Percentiles rank a stretch among this genome's conserved stretches.
Conservation (phyloP, 1,140 invertebrate genomes). For the Dinoponera quadriceps region DNA sequence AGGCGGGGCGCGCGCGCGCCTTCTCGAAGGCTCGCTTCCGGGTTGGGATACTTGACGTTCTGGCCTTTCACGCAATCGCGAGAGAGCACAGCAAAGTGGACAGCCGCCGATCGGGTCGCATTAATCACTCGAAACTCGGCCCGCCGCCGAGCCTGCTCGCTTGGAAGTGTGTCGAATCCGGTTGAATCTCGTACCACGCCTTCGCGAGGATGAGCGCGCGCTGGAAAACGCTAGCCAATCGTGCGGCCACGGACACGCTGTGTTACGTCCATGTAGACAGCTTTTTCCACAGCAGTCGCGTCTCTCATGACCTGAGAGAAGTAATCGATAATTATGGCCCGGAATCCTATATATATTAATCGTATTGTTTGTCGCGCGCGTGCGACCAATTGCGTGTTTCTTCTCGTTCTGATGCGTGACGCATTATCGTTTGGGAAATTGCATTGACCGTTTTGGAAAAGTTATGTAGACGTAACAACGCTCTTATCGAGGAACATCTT, state of each 20-base stretch:
- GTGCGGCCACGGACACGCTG: not conserved
- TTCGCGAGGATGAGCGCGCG: constrained; percentile 18
- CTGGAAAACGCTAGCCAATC: not conserved
- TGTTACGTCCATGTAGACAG: too few species aligned
- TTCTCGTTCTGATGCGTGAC: too few species aligned
- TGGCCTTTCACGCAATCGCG: constrained; percentile 52
- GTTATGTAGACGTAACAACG: too few species aligned
- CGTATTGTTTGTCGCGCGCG: too few species aligned
- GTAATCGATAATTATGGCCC: too few species aligned
- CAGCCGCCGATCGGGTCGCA: constrained; percentile 48
- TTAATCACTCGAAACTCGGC: constrained; percentile 57
- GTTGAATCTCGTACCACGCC: constrained; percentile 43
- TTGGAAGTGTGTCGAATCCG: constrained; percentile 58
- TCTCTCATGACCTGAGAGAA: too few species aligned
- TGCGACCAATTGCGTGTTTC: too few species aligned
- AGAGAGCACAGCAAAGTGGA: constrained; percentile 53
- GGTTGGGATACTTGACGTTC: constrained; percentile 55
- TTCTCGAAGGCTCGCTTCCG: constrained; percentile 44
- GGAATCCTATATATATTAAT: too few species aligned
- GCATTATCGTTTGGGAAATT: too few species aligned
- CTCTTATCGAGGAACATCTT: too few species aligned
- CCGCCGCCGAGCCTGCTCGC: constrained; percentile 18
- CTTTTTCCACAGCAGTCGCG: too few species aligned
- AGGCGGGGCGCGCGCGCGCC: not conserved
- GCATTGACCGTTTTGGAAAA: too few species aligned